These are phyloP conservation scores for Drosophila jambulina DNA, from an alignment of 1,140 invertebrate genomes.

Conservation along the genomic window DNA sequence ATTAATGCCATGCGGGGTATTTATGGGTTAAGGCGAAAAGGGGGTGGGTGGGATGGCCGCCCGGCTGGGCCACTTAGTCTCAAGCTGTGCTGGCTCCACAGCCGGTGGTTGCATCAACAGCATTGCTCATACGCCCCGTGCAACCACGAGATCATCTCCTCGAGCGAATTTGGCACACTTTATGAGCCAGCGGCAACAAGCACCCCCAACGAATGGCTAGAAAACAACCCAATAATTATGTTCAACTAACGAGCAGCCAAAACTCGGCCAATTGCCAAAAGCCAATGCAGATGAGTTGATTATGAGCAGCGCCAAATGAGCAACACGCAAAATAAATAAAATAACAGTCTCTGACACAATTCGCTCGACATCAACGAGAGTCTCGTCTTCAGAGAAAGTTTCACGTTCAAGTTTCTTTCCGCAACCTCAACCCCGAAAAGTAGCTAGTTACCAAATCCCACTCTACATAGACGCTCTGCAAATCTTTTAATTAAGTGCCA, in stretches of 20 bases:
- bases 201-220: slow-evolving; percentile 54
- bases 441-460: slow-evolving; percentile 24
- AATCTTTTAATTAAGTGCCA: slow-evolving; percentile 64
- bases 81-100: slow-evolving; percentile 71
- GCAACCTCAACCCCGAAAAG: slow-evolving; percentile 23
- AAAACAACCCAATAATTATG: slow-evolving; percentile 44
- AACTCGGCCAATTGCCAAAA: slow-evolving; percentile 80
- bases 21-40: slow-evolving; percentile 68
- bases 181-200: slow-evolving; percentile 34
- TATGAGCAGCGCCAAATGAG: slow-evolving; percentile 49
- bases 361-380: slow-evolving; percentile 47
- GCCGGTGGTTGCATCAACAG: slow-evolving; percentile 73
- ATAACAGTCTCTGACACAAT: slow-evolving; percentile 42
- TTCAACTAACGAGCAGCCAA: slow-evolving; percentile 71
- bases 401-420: slow-evolving; percentile 59
- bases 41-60: slow-evolving; percentile 4
- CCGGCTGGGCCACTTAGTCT: slow-evolving; percentile 70
- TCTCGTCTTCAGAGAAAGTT: slow-evolving; percentile 47
- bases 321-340: slow-evolving; percentile 13
- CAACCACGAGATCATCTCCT: slow-evolving; percentile 40
- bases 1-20: slow-evolving; percentile 70
- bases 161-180: slow-evolving; percentile 72
- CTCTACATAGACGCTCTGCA: slow-evolving; percentile 14
- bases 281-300: slow-evolving; percentile 75
- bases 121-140: slow-evolving; percentile 74